Evolutionary conservation across 2,113 vertebrate species (phyloP).

Genomic region (Scytalopus superciliaris): DNA sequence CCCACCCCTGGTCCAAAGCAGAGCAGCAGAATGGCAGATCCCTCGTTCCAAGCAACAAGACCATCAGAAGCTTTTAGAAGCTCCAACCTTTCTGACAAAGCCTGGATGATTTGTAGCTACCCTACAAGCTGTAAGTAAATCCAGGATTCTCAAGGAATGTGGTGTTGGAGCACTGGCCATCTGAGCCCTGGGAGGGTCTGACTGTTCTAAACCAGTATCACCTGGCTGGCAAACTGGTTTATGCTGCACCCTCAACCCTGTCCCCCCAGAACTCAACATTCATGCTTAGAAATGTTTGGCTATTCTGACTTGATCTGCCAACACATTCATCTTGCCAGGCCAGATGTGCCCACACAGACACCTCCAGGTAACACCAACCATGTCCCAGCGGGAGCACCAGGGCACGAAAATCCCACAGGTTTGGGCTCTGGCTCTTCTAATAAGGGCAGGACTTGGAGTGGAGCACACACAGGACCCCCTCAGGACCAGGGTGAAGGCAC

Average conservation of each 20-base stretch:
- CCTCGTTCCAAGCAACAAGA: neutral
- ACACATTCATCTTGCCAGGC: neutral
- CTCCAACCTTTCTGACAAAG: neutral
- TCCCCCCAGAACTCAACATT: neutral
- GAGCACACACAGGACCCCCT: neutral
- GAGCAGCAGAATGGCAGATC: neutral
- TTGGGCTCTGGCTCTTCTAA: neutral
- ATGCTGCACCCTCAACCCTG: neutral
- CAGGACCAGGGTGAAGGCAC: neutral
- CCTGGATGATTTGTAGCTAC: neutral
- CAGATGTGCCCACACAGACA: neutral
- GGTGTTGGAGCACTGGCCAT: neutral
- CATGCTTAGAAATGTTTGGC: neutral
- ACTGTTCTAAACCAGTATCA: neutral
- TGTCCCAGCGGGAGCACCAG: neutral
- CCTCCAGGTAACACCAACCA: neutral
- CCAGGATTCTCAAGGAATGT: neutral
- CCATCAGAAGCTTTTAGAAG: neutral
- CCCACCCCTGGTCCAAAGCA: neutral
- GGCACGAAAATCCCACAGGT: neutral
- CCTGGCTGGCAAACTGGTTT: neutral
- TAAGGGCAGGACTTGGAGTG: neutral
- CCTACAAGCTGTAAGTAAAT: neutral
- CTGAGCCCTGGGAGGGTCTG: rapidly evolving
- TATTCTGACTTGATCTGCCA: neutral